These are phyloP conservation scores for Amphiura filiformis DNA, from an alignment of 35 echinoderm and acorn worm genomes.

Conservation along the genomic window DNA sequence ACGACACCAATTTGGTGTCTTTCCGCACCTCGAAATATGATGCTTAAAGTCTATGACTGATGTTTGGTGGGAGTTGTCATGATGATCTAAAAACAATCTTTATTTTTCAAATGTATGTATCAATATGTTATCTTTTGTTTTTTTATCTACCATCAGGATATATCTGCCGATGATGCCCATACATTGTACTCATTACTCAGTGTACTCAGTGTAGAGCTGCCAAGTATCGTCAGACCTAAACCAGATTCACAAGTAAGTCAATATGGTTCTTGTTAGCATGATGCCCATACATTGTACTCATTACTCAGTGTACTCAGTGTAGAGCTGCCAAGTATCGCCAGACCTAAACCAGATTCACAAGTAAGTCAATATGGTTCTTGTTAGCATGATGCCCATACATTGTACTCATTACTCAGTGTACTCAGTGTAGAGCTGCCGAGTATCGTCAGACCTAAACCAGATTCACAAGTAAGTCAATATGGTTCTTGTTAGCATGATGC, in stretches of 20 bases:
- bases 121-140: too few species aligned
- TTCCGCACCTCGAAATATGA: too few species aligned
- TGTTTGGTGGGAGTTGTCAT: too few species aligned
- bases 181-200: conserved; percentile 56
- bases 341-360: conserved; percentile 26
- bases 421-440: conserved; percentile 55
- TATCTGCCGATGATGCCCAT: conserved; percentile 89
- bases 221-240: conserved; percentile 46
- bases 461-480: too few species aligned
- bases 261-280: too few species aligned
- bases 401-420: conserved; percentile 50
- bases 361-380: too few species aligned
- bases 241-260: conserved; percentile 4
- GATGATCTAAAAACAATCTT: too few species aligned
- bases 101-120: too few species aligned
- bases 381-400: conserved; percentile 88
- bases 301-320: conserved; percentile 59
- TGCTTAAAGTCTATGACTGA: too few species aligned
- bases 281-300: conserved; percentile 67
- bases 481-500: too few species aligned
- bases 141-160: conserved; percentile 53
- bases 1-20: too few species aligned
- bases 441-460: conserved; percentile 41
- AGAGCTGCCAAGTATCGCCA: conserved; percentile 43
- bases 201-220: conserved; percentile 54